A percentile compares a stretch with the other conserved stretches of the same genome.
phyloP scores from a whole-genome alignment of 2,797 vertebrate species.

The Artibeus jamaicensis region DNA sequence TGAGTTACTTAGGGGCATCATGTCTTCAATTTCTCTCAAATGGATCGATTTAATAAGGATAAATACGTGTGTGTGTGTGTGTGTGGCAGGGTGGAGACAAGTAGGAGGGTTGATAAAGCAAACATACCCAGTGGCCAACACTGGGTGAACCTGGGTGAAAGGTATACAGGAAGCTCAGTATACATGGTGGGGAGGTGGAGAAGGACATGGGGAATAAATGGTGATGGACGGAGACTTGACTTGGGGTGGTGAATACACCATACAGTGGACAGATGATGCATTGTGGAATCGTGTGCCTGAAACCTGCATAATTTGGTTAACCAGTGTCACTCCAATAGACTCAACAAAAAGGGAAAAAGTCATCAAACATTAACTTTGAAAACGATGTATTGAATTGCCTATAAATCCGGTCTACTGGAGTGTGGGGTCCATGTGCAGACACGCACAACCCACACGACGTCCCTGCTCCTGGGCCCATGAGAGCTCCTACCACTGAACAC shows the following conservation, averaged over 20 bases:
- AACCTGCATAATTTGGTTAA: neutral
- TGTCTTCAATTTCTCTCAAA: neutral
- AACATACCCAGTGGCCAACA: neutral
- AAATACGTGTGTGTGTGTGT: neutral
- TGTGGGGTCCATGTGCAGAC: neutral
- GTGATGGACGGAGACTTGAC: neutral
- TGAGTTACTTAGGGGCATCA: neutral
- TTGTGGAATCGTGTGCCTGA: neutral
- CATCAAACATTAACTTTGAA: neutral
- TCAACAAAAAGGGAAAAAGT: neutral
- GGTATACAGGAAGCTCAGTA: no score
- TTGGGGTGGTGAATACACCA: no score
- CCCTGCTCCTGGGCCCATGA: neutral
- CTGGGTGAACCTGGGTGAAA: neutral
- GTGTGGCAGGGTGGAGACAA: neutral
- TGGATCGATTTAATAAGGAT: neutral
- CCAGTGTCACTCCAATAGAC: neutral
- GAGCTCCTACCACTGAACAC: neutral
- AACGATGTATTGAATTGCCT: neutral
- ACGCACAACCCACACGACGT: accelerated
- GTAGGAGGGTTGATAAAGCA: neutral
- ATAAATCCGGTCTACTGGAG: neutral
- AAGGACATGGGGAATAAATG: neutral
- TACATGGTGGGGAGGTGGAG: neutral
- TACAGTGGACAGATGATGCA: neutral